phyloP scores from a whole-genome alignment of 2,797 vertebrate species.

The Syngnathus acus region DNA sequence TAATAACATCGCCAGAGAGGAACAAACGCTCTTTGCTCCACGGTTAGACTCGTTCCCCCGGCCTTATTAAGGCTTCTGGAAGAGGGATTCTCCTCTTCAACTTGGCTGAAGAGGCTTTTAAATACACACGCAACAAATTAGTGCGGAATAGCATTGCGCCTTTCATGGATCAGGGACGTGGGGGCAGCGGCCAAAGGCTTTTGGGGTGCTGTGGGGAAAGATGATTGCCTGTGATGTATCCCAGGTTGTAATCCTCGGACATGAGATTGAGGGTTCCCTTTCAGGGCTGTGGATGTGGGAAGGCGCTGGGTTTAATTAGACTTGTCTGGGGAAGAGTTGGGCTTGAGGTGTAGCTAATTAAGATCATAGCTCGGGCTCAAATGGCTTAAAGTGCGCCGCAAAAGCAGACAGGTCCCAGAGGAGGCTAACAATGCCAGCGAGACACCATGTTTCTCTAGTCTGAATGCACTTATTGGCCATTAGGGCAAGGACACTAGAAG shows the following conservation, averaged over 20 bases:
- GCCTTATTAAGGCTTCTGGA: constrained; percentile 66
- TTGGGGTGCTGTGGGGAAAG: constrained; percentile 47
- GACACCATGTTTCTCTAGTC: constrained; percentile 42
- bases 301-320: constrained; percentile 75
- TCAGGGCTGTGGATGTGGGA: constrained; percentile 64
- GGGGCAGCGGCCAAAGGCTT: constrained; percentile 33
- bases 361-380: constrained; percentile 74
- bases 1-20: constrained; percentile 57
- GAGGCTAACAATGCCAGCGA: constrained; percentile 50
- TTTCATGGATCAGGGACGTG: constrained; percentile 50
- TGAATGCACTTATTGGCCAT: constrained; percentile 42
- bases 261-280: constrained; percentile 63
- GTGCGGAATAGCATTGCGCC: constrained; percentile 60
- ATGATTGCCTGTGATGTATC: constrained; percentile 76
- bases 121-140: constrained; percentile 73
- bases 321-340: constrained; percentile 66
- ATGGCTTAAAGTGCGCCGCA: constrained; percentile 71
- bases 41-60: constrained; percentile 44
- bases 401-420: constrained; percentile 62
- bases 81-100: constrained; percentile 65
- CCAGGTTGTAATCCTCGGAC: constrained; percentile 75
- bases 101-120: constrained; percentile 70
- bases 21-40: constrained; percentile 47
- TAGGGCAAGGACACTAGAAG: constrained; percentile 19
- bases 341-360: constrained; percentile 79